Evolutionary conservation across 2,113 vertebrate species (phyloP), one percentile per base, ranked within the genome.

Genomic region (Bostrychus sinensis): DNA sequence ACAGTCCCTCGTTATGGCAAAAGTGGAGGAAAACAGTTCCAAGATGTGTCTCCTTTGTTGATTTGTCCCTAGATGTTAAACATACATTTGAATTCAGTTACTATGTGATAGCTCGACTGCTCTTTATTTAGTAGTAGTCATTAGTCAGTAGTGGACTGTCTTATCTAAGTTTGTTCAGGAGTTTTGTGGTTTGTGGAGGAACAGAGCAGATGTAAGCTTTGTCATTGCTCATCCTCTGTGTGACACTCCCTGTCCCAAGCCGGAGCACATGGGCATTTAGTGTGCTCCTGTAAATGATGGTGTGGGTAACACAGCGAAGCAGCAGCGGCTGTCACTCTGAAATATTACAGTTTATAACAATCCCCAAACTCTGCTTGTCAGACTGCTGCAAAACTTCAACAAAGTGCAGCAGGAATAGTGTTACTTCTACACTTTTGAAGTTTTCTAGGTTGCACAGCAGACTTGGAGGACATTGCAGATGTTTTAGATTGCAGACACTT

Each of bases 231-330:
- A 80, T 77, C 51, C 66, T 81, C 42, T 14, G 7, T 46, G 67
- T 64, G 65, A 77, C 73, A 65, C 67, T 70, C 71, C 55, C 65
- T 69, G 70, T 88, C 78, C 82, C 85, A 68, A 60, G 50, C 77
- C 75, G 78, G 66, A 65, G 6, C 17, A 56, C 62, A 66, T 34
- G 23, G 62, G 62, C 0, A 48, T 84, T 82, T 75, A 70, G 64
- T 37, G 38, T 62, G 72, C 45, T 64, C 68, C 55, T 62, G 26
- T 82, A 70, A 86, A 63, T 73, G 78, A 86, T 83, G 75, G 79
- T 50, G 62, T 50, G 59, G 46, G 72, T 77, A 75, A 39, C 67
- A 75, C 58, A 71, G 78, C 54, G 43, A 32, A 84, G 78, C 77
- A 63, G 53, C 58, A 60, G 32, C 72, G 63, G 63, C 87, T 85